A percentile compares a stretch with the other conserved stretches of the same genome.
phyloP scores from a whole-genome alignment of 2,888 invertebrate genomes.

The Ectemnius cavifrons region DNA sequence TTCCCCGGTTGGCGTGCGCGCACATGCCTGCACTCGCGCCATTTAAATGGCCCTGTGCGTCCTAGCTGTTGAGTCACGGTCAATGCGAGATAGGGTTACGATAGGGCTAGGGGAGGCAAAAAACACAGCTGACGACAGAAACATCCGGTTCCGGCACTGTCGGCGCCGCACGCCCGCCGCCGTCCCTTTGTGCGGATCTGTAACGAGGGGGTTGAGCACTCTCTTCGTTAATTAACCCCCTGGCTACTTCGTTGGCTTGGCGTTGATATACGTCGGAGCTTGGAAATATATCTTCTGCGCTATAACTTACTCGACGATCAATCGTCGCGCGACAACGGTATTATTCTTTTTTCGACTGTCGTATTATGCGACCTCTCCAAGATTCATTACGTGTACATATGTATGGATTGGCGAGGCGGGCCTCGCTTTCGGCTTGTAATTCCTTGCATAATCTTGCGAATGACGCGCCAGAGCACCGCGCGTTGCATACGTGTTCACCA shows the following conservation, averaged over 20 bases:
- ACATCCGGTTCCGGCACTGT: slow-evolving; percentile 69
- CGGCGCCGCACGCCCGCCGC: not conserved
- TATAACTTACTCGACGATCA: not conserved
- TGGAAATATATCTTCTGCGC: not conserved
- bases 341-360: slow-evolving; percentile 4
- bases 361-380: slow-evolving; percentile 3
- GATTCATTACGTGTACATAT: too few species aligned
- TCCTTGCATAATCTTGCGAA: slow-evolving; percentile 1
- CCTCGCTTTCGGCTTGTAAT: slow-evolving; percentile 1
- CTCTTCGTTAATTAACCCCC: slow-evolving; percentile 70
- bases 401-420: not conserved
- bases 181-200: slow-evolving; percentile 32
- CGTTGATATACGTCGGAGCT: not conserved
- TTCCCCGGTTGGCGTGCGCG: slow-evolving; percentile 37
- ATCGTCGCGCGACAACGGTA: not conserved
- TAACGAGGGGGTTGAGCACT: slow-evolving; percentile 48
- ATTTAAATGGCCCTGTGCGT: slow-evolving; percentile 47
- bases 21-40: slow-evolving; percentile 37
- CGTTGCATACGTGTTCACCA: not conserved
- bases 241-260: slow-evolving; percentile 12
- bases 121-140: slow-evolving; percentile 72
- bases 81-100: slow-evolving; percentile 66
- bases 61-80: slow-evolving; percentile 68
- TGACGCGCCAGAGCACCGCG: not conserved
- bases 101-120: slow-evolving; percentile 44